Evolutionary conservation across 37 sponge, comb jelly and placozoan genomes (phyloP), one percentile per base, ranked within the genome.

Genomic region (Amphimedon queenslandica): DNA sequence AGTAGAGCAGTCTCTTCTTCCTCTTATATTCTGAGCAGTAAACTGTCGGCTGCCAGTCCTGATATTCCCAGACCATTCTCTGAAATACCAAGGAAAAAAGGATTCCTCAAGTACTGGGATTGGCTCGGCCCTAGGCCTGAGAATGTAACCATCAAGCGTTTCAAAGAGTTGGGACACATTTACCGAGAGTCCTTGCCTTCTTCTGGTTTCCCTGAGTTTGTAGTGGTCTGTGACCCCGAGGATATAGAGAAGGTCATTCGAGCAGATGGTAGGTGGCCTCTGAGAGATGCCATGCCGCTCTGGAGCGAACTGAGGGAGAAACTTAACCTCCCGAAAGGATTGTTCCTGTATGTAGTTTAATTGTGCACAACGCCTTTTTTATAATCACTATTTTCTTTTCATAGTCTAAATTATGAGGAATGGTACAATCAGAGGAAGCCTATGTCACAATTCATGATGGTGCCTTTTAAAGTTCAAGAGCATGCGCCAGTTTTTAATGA

Each of bases 361-460:
- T n/a, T n/a, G n/a, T n/a, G n/a, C n/a, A n/a, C n/a, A n/a, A n/a
- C n/a, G n/a, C n/a, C n/a, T n/a, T n/a, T n/a, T n/a, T n/a, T n/a
- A n/a, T n/a, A n/a, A n/a, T n/a, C n/a, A n/a, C n/a, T n/a, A n/a
- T n/a, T n/a, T n/a, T n/a, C n/a, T n/a, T n/a, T n/a, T n/a, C n/a
- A n/a, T n/a, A n/a, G n/a, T n/a, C n/a, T n/a, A 39, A 56, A 77
- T 64, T 77, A 73, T 29, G 74, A 84, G 40, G 61, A 77, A 41
- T 84, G 84, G 84, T 56, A 69, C 10, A 32, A 64, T 5, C 77
- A 77, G 58, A 65, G 84, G 25, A 38, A 68, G 37, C 84, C 84
- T 58, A 84, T 84, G 73, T 77, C 84, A 37, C 69, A 76, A 68
- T 84, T 76, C 73, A 64, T 71, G 57, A 65, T 77, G 72, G 58